phyloP scores from a whole-genome alignment of 2,888 invertebrate species.

The Cryptus armator region DNA sequence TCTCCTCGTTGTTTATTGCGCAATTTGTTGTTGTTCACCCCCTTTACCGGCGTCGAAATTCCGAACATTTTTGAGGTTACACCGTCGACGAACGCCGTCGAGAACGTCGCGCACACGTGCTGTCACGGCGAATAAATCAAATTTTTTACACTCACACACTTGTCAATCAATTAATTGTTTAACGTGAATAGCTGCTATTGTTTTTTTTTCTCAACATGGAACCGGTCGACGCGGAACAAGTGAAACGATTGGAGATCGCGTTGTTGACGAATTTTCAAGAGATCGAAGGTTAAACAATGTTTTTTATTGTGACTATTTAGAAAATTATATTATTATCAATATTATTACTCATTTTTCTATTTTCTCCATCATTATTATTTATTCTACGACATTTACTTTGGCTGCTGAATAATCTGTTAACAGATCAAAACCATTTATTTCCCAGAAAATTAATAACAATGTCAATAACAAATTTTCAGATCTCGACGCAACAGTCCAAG shows the following conservation, averaged over 20 bases:
- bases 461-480: constrained; percentile 16
- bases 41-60: neutral
- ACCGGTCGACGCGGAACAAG: constrained; percentile 20
- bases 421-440: no score
- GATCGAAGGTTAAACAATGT: constrained; percentile 49
- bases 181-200: neutral
- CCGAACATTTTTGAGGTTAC: neutral
- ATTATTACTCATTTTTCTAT: neutral
- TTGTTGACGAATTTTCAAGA: constrained; percentile 64
- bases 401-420: neutral
- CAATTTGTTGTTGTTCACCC: constrained; percentile 10
- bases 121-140: neutral
- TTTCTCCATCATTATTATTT: neutral
- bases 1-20: neutral
- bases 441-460: no score
- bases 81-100: neutral
- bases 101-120: neutral
- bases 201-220: constrained; percentile 27
- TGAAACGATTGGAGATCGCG: constrained; percentile 40
- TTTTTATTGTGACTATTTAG: neutral
- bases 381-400: neutral
- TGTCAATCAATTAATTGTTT: neutral
- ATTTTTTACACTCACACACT: neutral
- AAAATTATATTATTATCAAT: neutral
- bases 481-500: neutral